phyloP scores from a whole-genome alignment of 2,888 invertebrate species.

The Plusia festucae region DNA sequence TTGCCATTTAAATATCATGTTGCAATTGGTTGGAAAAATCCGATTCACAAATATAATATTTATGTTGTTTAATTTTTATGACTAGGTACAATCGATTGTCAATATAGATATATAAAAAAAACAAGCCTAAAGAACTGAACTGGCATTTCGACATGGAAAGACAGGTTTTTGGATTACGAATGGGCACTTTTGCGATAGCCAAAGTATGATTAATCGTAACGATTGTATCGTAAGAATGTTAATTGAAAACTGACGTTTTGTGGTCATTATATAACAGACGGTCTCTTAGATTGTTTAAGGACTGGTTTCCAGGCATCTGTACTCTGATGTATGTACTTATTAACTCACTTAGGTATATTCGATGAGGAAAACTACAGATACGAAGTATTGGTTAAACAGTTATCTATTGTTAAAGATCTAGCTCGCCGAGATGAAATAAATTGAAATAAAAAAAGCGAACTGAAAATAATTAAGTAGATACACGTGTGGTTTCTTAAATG shows the following conservation, averaged over 20 bases:
- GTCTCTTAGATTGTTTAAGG: constrained; percentile 23
- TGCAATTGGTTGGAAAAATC: constrained; percentile 26
- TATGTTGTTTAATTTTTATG: constrained; percentile 30
- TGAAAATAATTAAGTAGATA: neutral
- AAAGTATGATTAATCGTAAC: constrained; percentile 73
- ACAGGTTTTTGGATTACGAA: constrained; percentile 67
- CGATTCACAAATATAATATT: constrained; percentile 33
- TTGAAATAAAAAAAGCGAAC: neutral
- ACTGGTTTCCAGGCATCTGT: neutral
- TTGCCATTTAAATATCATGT: constrained; percentile 32
- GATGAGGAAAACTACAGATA: neutral
- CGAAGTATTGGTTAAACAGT: no score
- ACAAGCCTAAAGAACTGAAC: constrained; percentile 48
- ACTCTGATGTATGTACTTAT: neutral
- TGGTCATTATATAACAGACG: constrained; percentile 41
- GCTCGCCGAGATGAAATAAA: neutral
- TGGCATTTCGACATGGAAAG: constrained; percentile 58
- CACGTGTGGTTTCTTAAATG: neutral
- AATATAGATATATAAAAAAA: constrained; percentile 36
- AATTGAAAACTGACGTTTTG: constrained; percentile 70
- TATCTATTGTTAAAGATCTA: no score
- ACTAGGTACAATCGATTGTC: constrained; percentile 35
- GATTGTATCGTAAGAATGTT: constrained; percentile 72
- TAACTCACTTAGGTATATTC: neutral
- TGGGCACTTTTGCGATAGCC: constrained; percentile 70